Percentiles rank a stretch among this genome's conserved stretches.
These are phyloP conservation scores for Ophioderma brevispina DNA, from an alignment of 35 echinoderm and acorn worm species.

Conservation along the genomic window DNA sequence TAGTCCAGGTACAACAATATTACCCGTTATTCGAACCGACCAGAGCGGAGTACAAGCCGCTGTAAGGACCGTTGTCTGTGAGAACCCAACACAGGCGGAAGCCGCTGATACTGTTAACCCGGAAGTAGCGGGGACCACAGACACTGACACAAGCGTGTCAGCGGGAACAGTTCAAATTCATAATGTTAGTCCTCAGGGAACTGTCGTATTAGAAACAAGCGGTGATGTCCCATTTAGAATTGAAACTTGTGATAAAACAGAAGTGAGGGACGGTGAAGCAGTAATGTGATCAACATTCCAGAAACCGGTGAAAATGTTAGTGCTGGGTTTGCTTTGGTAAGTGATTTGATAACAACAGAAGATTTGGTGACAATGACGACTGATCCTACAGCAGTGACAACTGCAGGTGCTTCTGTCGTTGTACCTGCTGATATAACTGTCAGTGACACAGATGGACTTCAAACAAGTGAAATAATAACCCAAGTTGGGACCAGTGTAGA, in stretches of 20 bases:
- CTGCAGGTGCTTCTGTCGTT: not conserved
- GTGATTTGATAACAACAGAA: not conserved
- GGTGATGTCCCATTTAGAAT: not conserved
- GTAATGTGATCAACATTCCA: slow-evolving; percentile 4
- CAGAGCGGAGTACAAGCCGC: not conserved
- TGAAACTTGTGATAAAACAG: not conserved
- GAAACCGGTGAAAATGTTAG: not conserved
- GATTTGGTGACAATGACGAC: not conserved
- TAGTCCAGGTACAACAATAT: not conserved
- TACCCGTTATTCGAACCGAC: not conserved
- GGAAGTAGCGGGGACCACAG: not conserved
- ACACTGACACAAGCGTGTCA: not conserved
- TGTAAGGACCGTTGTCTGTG: not conserved
- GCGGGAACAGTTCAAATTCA: not conserved
- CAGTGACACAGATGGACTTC: not conserved
- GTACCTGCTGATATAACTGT: not conserved
- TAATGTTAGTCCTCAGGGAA: not conserved
- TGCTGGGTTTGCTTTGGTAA: not conserved
- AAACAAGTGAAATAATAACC: not conserved
- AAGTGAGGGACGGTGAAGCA: not conserved
- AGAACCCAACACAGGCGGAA: not conserved
- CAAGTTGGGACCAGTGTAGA: not conserved
- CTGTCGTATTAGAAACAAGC: not conserved
- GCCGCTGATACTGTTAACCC: not conserved
- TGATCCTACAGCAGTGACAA: not conserved